phyloP scores from a whole-genome alignment of 2,113 vertebrate species.

The Asarcornis scutulata region DNA sequence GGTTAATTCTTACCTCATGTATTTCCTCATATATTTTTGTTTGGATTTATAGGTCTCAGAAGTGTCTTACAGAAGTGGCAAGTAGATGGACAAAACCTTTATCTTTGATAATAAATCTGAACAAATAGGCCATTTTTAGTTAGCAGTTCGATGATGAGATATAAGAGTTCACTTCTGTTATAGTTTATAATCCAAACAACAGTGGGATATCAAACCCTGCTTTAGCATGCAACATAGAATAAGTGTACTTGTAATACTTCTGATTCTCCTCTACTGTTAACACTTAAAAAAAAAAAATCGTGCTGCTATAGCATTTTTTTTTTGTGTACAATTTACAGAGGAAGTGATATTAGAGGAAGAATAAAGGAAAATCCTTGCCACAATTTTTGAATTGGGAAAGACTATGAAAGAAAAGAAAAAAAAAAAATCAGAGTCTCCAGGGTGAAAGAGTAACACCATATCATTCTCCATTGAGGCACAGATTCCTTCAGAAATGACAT shows the following conservation, averaged over 20 bases:
- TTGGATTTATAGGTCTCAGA: neutral
- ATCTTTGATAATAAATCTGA: neutral
- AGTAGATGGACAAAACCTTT: neutral
- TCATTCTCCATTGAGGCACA: neutral
- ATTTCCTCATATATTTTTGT: neutral
- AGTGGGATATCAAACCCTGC: neutral
- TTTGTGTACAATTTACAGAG: neutral
- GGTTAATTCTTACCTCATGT: neutral
- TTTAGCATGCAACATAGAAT: neutral
- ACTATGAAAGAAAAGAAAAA: neutral
- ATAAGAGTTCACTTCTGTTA: neutral
- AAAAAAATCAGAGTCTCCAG: neutral
- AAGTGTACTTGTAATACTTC: neutral
- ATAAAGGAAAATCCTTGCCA: neutral
- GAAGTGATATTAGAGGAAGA: neutral
- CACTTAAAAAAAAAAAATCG: neutral
- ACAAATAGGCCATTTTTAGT: neutral
- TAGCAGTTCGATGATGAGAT: neutral
- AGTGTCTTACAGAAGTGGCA: neutral
- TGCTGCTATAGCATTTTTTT: neutral
- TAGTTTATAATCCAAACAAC: neutral
- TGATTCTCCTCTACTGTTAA: neutral
- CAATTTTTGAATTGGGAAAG: neutral
- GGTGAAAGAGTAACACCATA: neutral
- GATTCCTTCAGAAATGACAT: constrained; percentile 9